A percentile compares a stretch with the other conserved stretches of the same genome.
These are phyloP conservation scores for Hyla sarda DNA, from an alignment of 2,113 vertebrate species.

Conservation along the genomic window DNA sequence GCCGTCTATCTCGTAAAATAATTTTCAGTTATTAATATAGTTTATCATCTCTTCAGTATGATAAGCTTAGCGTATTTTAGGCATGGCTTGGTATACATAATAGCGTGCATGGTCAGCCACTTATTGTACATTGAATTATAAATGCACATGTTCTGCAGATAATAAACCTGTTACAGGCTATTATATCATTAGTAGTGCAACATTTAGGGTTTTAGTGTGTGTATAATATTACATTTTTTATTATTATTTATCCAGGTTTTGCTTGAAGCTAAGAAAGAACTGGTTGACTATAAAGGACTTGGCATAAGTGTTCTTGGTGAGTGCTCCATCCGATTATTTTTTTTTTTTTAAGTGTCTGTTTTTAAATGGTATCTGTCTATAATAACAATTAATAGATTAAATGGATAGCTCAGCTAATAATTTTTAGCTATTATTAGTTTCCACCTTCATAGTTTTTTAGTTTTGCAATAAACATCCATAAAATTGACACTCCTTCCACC, in stretches of 20 bases:
- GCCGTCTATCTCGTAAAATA: too few species aligned
- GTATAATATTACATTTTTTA: conserved; percentile 48
- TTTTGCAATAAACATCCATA: too few species aligned
- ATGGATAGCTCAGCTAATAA: too few species aligned
- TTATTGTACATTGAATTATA: not conserved
- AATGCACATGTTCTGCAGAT: not conserved
- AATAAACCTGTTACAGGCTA: too few species aligned
- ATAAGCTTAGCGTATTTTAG: not conserved
- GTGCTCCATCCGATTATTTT: conserved; percentile 53
- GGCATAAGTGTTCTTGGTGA: conserved; percentile 97
- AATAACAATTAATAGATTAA: too few species aligned
- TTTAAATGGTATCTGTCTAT: too few species aligned
- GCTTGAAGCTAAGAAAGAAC: conserved; percentile 87
- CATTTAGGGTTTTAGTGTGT: not conserved
- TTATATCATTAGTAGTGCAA: not conserved
- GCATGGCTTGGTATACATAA: not conserved
- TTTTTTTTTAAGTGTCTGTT: not conserved
- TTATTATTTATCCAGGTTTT: conserved; percentile 79
- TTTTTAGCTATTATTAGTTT: too few species aligned
- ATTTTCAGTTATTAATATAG: too few species aligned
- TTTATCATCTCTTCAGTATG: not conserved
- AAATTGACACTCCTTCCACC: too few species aligned
- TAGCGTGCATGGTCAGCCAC: not conserved
- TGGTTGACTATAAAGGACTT: conserved; percentile 82
- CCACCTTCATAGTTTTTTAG: too few species aligned